These are phyloP conservation scores for Limonius californicus DNA, from an alignment of 1,140 invertebrate species.

Conservation along the genomic window DNA sequence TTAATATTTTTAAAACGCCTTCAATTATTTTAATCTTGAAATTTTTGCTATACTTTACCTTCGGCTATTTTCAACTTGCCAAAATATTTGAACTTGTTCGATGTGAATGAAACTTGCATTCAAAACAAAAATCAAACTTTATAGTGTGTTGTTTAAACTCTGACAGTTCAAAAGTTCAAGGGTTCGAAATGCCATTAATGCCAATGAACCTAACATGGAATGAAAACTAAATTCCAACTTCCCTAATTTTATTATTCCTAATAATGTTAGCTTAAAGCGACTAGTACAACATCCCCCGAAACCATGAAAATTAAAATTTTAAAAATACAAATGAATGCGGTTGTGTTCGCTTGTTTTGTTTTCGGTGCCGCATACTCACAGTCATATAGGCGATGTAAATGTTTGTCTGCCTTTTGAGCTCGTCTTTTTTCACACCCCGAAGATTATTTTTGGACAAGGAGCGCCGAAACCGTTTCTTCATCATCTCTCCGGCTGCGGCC, in stretches of 20 bases:
- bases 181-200: neutral
- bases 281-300: neutral
- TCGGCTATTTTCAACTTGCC: too few relatives aligned
- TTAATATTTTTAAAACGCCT: too few relatives aligned
- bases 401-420: slow-evolving; percentile 65
- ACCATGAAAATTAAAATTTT: neutral
- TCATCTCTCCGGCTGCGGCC: too few relatives aligned
- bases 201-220: neutral
- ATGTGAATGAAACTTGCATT: neutral
- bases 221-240: neutral
- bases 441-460: slow-evolving; percentile 56
- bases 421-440: slow-evolving; percentile 71
- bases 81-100: too few relatives aligned
- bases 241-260: too few relatives aligned
- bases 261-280: too few relatives aligned
- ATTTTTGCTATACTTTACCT: too few relatives aligned
- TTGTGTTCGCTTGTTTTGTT: neutral
- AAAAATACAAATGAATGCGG: neutral
- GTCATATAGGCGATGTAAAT: slow-evolving; percentile 70
- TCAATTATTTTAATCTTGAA: too few relatives aligned
- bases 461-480: slow-evolving; percentile 22
- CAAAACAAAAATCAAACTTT: neutral
- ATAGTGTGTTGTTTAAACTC: neutral
- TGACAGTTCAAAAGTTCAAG: neutral
- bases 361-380: slow-evolving; percentile 52